A percentile compares a stretch with the other conserved stretches of the same genome.
Conservation (phyloP, 2,888 invertebrate species). For the Meiosimyza platycephala region DNA sequence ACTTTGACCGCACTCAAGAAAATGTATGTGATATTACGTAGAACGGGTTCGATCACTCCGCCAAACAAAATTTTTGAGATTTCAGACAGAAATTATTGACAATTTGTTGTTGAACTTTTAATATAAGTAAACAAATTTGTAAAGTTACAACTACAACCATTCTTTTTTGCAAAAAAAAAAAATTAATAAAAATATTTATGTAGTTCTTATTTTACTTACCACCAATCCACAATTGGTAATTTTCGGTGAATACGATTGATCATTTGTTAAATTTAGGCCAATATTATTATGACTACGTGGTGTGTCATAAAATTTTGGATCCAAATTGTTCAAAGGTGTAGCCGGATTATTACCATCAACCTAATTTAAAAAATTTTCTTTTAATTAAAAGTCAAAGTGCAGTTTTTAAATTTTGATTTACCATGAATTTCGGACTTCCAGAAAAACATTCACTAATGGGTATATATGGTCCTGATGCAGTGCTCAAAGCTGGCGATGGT, state of each 20-base stretch:
- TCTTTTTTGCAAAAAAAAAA: too few relatives aligned
- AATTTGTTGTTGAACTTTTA: too few relatives aligned
- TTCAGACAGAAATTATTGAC: too few relatives aligned
- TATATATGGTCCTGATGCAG: constrained; percentile 86
- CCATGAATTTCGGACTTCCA: constrained; percentile 72
- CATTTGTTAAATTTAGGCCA: constrained; percentile 66
- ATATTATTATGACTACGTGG: constrained; percentile 66
- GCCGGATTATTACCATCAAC: constrained; percentile 56
- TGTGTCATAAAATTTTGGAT: constrained; percentile 71
- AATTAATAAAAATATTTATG: too few relatives aligned
- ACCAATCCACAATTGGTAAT: constrained; percentile 64
- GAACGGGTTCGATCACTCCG: too few relatives aligned
- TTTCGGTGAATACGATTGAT: constrained; percentile 67
- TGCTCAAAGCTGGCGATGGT: constrained; percentile 74
- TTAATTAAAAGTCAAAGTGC: not conserved
- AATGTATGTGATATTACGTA: too few relatives aligned
- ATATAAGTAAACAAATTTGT: too few relatives aligned
- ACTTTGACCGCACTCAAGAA: too few relatives aligned
- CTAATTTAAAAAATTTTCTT: constrained; percentile 40
- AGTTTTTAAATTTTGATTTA: constrained; percentile 35
- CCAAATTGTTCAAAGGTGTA: constrained; percentile 67
- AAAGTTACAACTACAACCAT: too few relatives aligned
- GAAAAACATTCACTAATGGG: constrained; percentile 93
- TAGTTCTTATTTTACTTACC: constrained; percentile 47
- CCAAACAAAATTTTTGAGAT: too few relatives aligned